Evolutionary conservation across 1,140 invertebrate genomes (phyloP), one percentile per base, ranked within the genome.

Genomic region (Pseudachorutes palmiensis): DNA sequence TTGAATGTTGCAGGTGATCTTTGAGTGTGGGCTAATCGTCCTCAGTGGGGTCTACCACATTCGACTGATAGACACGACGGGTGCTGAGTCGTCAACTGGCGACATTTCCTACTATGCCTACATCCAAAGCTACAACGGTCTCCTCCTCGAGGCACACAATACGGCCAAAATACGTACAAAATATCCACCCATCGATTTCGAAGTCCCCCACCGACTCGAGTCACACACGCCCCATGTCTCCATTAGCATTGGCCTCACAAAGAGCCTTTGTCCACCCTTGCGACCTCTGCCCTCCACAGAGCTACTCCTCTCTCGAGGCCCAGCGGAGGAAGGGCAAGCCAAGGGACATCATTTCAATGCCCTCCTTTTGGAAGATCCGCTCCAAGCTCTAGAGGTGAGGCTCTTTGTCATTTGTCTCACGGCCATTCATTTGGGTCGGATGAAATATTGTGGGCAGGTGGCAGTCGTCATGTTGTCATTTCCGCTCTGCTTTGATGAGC

Each of bases 121-220:
- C 57, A 36, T 26, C n/a, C 5, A 24, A 55, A 55, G 16, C 24
- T 19, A 51, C 16, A 16, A 51, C 49, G 32, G 31, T 36, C 5
- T 26, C 62, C 2, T 1, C 62, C 29, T 59, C 55, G 2, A 61
- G 26, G 45, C 28, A 67, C 24, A 69, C 64, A 33, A 66, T 70
- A 2, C 31, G 51, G 19, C 55, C 60, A 1, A 16, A 22, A 0
- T 73, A 69, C 22, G 60, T 12, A 62, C 60, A 2, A 16, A 26
- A 0, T 73, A 73, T 33, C 72, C 72, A 5, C 41, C 61, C 2
- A 66, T 74, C 33, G 59, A 49, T 49, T 74, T 74, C 66, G 72
- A 74, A 30, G 72, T 71, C 5, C 72, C 70, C 12, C 62, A 62
- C n/a, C 64, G 68, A 48, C 33, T 71, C 14, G 70, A 71, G 26